Evolutionary conservation across 2,888 invertebrate genomes (phyloP), one percentile per base, ranked within the genome.

Genomic region (Synanthedon andrenaeformis): DNA sequence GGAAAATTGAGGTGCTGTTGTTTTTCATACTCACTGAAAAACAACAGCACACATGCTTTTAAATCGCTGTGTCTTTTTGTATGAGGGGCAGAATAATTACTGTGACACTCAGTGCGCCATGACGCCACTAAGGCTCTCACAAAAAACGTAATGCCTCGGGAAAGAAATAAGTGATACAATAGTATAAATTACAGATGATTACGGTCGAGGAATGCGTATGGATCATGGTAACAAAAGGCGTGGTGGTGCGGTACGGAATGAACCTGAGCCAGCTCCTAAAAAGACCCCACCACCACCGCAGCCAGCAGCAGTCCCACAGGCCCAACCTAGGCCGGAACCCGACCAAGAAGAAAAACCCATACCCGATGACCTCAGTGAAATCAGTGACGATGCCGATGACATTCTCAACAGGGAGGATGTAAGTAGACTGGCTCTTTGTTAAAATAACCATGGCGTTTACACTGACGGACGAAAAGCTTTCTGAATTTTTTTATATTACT

Each of bases 341-440:
- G 88, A 89, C 62, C 70, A 81, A 58, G 74, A 89, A 57, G 88
- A 90, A 62, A 74, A 88, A 70, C 76, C 89, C 59, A 81, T 92
- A 67, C 87, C 92, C 63, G 90, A 92, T 68, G 93, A 94, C 73
- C 89, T 96, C 12, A 96, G 95, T 76, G 96, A 96, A 79, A 95
- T 96, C 57, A 95, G 95, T 70, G 95, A 95, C 65, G 95, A 95
- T 76, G 94, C 95, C 53, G 95, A 95, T 76, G 96, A 96, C 66
- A 95, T 96, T 68, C 88, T 95, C 4, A 93, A 95, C 60, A 91
- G 93, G 79, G 93, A 92, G 66, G 94, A 95, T 74, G 89, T 88
- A 69, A 79, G 79, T 63, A 42, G 51, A 35, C 35, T 35, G 35
- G 35, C 35, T 35, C 35, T 35, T 35, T 35, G 35, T 35, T 35